Evolutionary conservation across 2,797 vertebrate species (phyloP).

Genomic region (Melanitta fusca): DNA sequence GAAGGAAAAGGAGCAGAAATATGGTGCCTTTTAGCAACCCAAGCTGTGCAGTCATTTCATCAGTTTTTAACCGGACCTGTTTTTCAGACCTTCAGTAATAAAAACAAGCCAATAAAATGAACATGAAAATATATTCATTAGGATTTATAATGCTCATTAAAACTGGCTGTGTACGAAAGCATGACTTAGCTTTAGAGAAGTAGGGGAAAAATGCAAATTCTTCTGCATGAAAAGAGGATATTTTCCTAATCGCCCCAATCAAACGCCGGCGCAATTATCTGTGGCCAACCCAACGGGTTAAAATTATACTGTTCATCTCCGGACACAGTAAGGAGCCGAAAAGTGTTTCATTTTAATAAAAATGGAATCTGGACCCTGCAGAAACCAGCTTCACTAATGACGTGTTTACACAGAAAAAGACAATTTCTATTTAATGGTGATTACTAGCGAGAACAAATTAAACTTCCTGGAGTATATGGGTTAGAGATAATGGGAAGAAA

Average conservation of each 20-base stretch:
- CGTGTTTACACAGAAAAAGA: slow-evolving; percentile 85
- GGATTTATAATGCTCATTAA: slow-evolving; percentile 81
- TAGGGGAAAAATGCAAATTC: slow-evolving; percentile 81
- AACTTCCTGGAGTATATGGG: slow-evolving; percentile 80
- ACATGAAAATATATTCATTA: slow-evolving; percentile 79
- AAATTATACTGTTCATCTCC: slow-evolving; percentile 81
- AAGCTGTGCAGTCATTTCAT: slow-evolving; percentile 29
- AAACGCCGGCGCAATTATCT: slow-evolving; percentile 80
- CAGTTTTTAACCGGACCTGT: slow-evolving; percentile 50
- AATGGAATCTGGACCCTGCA: slow-evolving; percentile 84
- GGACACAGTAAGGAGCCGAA: slow-evolving; percentile 80
- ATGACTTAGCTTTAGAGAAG: slow-evolving; percentile 71
- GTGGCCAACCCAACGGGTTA: slow-evolving; percentile 82
- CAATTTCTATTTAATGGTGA: slow-evolving; percentile 87
- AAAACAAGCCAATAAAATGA: slow-evolving; percentile 77
- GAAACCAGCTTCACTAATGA: slow-evolving; percentile 83
- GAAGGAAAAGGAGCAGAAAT: not conserved
- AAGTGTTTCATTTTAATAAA: slow-evolving; percentile 85
- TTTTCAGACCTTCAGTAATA: slow-evolving; percentile 69
- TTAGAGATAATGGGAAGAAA: slow-evolving; percentile 78
- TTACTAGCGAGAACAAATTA: slow-evolving; percentile 83
- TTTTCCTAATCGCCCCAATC: slow-evolving; percentile 85
- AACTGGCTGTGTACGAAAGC: slow-evolving; percentile 76
- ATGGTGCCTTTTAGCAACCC: not conserved
- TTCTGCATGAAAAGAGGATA: slow-evolving; percentile 73